Percentiles rank a stretch among this genome's conserved stretches.
Evolutionary conservation across 2,797 vertebrate species (phyloP).

Genomic region (Fratercula arctica): DNA sequence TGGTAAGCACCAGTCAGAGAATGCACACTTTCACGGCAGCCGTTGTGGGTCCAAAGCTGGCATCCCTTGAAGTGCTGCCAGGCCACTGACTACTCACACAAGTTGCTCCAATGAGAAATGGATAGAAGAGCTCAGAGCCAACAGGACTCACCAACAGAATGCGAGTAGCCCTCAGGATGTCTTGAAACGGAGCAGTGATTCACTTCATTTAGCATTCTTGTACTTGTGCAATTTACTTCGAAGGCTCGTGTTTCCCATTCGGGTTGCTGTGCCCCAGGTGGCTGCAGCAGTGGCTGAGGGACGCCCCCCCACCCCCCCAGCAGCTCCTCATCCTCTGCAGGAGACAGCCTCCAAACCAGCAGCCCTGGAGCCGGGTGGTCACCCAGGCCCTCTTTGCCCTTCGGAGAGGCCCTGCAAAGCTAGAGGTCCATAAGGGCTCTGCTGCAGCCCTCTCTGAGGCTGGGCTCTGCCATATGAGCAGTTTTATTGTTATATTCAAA

Average conservation of each 20-base stretch:
- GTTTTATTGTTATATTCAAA: background rate
- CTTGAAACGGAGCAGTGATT: background rate
- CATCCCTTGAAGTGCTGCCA: background rate
- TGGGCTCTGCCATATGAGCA: background rate
- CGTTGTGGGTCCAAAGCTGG: background rate
- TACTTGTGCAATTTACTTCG: background rate
- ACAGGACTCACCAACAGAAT: background rate
- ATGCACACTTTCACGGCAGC: background rate
- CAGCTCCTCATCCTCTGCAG: background rate
- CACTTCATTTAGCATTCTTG: background rate
- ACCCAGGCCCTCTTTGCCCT: background rate
- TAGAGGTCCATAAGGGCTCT: background rate
- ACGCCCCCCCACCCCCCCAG: background rate
- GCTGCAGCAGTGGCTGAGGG: background rate
- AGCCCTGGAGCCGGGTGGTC: background rate
- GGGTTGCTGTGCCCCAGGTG: background rate
- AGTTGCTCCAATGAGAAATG: background rate
- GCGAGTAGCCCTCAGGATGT: background rate
- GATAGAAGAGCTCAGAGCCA: background rate
- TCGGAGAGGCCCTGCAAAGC: accelerated
- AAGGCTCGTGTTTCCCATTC: background rate
- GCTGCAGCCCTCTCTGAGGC: background rate
- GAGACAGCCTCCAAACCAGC: background rate
- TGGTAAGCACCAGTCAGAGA: background rate
- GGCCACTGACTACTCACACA: background rate